A percentile compares a stretch with the other conserved stretches of the same genome.
phyloP scores from a whole-genome alignment of 2,888 invertebrate genomes.

The Agrotis exclamationis region DNA sequence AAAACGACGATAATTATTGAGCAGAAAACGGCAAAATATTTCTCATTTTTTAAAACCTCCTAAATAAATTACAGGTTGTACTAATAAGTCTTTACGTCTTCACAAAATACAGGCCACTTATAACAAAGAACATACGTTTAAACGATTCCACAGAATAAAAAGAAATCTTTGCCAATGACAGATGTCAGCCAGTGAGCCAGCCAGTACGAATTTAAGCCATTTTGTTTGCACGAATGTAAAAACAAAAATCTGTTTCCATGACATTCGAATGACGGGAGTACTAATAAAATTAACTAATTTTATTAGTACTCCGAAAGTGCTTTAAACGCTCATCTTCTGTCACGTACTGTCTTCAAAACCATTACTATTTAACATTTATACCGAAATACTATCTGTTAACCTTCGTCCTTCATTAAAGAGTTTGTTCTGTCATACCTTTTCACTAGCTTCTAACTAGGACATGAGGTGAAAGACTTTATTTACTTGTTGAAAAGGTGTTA shows the following conservation, averaged over 20 bases:
- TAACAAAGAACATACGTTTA: neutral
- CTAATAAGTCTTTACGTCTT: neutral
- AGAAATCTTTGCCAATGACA: conserved; percentile 15
- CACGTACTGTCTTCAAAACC: neutral
- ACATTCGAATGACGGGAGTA: neutral
- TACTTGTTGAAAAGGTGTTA: no score
- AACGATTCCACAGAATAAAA: neutral
- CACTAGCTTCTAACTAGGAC: no score
- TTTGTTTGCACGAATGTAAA: neutral
- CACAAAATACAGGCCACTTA: conserved; percentile 44
- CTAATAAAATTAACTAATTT: no score
- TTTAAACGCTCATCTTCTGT: neutral
- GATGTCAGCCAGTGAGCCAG: conserved; percentile 13
- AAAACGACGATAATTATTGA: conserved; percentile 22
- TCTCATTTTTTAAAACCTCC: conserved; percentile 12
- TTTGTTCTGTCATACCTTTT: no score
- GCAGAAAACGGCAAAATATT: conserved; percentile 16
- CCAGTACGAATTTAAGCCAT: neutral
- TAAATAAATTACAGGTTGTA: conserved; percentile 34
- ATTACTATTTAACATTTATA: no score
- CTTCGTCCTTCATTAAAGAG: no score
- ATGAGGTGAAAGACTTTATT: no score
- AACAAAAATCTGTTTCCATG: conserved; percentile 1
- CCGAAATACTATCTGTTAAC: no score
- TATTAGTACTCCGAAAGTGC: no score